Evolutionary conservation across 1,140 invertebrate genomes (phyloP).

Genomic region (Wiebesia pumilae): DNA sequence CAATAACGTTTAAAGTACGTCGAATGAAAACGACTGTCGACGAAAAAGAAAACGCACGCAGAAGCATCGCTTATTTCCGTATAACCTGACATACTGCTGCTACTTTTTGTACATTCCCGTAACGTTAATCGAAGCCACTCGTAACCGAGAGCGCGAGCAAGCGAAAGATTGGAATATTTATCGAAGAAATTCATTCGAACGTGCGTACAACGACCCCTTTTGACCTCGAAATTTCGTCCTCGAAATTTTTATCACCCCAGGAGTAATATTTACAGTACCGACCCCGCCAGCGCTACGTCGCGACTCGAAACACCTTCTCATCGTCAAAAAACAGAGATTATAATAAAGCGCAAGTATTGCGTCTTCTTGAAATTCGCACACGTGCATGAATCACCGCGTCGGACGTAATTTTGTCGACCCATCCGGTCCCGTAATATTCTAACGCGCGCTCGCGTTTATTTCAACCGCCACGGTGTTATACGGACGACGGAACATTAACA

Average conservation of each 20-base stretch:
- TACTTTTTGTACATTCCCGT: background rate
- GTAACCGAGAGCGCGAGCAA: background rate
- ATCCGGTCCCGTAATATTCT: background rate
- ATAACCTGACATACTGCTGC: background rate
- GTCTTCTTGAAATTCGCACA: background rate
- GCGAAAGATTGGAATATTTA: background rate
- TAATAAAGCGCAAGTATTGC: background rate
- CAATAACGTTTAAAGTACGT: too few relatives aligned
- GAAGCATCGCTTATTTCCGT: background rate
- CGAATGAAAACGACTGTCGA: too few relatives aligned
- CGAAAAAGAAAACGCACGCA: background rate
- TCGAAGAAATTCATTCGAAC: background rate
- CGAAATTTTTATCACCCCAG: background rate
- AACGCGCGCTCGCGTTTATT: background rate
- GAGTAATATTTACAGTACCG: background rate
- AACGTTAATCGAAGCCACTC: conserved; percentile 2
- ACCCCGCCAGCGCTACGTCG: too few relatives aligned
- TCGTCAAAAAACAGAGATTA: background rate
- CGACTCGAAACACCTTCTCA: background rate
- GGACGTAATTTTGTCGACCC: background rate
- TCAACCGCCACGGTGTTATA: background rate
- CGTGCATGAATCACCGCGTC: background rate
- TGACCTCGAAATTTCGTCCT: conserved; percentile 10
- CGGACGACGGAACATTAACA: background rate
- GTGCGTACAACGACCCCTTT: background rate